These are phyloP conservation scores for Leptestheria dahalacensis DNA, from an alignment of 1,140 invertebrate species.

Conservation along the genomic window DNA sequence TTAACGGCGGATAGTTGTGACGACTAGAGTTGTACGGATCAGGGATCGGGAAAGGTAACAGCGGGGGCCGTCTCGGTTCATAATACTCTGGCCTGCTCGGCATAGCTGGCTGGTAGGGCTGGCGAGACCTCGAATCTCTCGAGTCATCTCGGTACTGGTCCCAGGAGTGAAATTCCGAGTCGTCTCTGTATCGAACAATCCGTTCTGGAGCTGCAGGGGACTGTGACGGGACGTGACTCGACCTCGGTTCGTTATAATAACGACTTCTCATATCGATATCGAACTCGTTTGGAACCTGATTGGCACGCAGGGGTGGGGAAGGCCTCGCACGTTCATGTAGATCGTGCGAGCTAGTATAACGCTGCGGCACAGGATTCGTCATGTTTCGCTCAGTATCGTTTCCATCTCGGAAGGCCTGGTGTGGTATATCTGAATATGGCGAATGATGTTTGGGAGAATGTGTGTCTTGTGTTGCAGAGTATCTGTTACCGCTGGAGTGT, in stretches of 20 bases:
- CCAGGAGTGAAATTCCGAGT: not conserved
- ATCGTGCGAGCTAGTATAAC: too few relatives aligned
- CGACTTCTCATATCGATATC: not conserved
- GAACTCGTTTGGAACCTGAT: not conserved
- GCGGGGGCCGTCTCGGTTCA: not conserved
- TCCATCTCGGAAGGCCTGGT: not conserved
- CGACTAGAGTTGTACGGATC: not conserved
- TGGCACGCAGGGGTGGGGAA: too few relatives aligned
- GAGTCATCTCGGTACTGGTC: not conserved
- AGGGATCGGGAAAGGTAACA: not conserved
- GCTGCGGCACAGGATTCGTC: not conserved
- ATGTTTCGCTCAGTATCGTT: not conserved
- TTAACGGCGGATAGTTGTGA: not conserved
- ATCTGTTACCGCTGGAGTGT: not conserved
- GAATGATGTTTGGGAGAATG: not conserved
- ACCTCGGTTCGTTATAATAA: not conserved
- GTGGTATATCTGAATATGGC: not conserved
- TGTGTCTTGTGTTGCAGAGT: not conserved
- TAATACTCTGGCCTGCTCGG: not conserved
- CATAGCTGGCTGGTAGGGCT: not conserved
- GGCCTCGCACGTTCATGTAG: too few relatives aligned
- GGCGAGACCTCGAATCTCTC: not conserved
- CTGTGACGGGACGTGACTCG: not conserved
- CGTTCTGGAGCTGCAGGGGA: not conserved
- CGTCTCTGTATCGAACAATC: not conserved